Evolutionary conservation across 2,113 vertebrate genomes (phyloP), one percentile per base, ranked within the genome.

Genomic region (Amphiprion ocellaris): DNA sequence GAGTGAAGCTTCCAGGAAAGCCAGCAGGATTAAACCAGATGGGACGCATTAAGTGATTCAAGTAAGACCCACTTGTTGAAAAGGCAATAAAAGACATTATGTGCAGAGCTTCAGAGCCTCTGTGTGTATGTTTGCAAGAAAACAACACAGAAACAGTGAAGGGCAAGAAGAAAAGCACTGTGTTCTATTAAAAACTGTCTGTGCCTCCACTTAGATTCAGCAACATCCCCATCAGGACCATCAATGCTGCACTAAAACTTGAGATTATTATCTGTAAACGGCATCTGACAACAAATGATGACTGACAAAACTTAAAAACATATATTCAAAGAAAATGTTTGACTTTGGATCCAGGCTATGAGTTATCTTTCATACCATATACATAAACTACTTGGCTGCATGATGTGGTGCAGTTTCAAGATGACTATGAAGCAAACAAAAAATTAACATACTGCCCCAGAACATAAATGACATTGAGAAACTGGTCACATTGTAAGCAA

Each of bases 1-100:
- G 85, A 87, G 58, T 23, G 74, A 79, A 83, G 80, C 83, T 94
- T 92, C 92, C 91, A 92, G 87, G 87, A 93, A 88, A 79, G 77
- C 39, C 50, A 74, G 39, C 74, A 72, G 50, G 69, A 85, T 66
- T 63, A 33, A 80, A 89, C 77, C 93, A 94, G 87, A 88, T 92
- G 93, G 89, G 67, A 87, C 0, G 12, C 76, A 92, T 93, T 92
- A 93, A 71, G 64, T 1, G 47, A 30, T 93, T 93, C 91, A 90
- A 71, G 86, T 90, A 93, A 94, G 60, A 63, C 69, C 28, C 15
- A 65, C 56, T 75, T 79, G 74, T 55, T 67, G 30, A 76, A 74
- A 64, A 66, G 69, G 12, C 66, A 71, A 77, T n/a, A 41, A 75
- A 59, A 52, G 59, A 60, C 14, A 19, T 37, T 1, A 58, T 44